phyloP scores from a whole-genome alignment of 2,113 vertebrate genomes.

The Chionomys nivalis region DNA sequence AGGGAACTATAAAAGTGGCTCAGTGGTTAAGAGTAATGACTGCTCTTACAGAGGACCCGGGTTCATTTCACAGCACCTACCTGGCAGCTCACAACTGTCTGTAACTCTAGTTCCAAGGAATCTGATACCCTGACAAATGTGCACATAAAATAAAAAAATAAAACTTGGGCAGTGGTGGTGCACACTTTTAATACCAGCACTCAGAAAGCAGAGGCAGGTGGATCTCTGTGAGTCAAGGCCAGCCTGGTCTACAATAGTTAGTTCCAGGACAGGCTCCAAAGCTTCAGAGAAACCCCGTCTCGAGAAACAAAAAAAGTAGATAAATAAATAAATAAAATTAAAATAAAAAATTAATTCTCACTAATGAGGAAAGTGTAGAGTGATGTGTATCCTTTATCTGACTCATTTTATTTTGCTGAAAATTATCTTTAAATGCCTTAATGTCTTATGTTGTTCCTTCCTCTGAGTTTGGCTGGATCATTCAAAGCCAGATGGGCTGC shows the following conservation, averaged over 20 bases:
- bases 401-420: neutral
- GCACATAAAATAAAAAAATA: too few species aligned
- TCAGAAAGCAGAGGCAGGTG: too few species aligned
- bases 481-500: neutral
- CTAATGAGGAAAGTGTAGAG: neutral
- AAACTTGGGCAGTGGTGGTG: too few species aligned
- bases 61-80: neutral
- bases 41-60: neutral
- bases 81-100: neutral
- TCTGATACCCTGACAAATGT: neutral
- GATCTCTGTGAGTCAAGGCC: too few species aligned
- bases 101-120: neutral
- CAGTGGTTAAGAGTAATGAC: neutral
- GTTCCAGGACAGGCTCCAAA: too few species aligned
- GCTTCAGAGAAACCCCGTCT: too few species aligned
- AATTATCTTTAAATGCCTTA: slow-evolving; percentile 31
- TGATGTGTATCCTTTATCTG: neutral
- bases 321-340: too few species aligned
- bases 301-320: too few species aligned
- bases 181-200: too few species aligned
- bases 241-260: too few species aligned
- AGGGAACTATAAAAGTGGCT: neutral
- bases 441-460: neutral
- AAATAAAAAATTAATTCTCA: neutral
- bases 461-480: neutral